These are phyloP conservation scores for Brachyptera putata DNA, from an alignment of 2,888 invertebrate species.

Conservation along the genomic window DNA sequence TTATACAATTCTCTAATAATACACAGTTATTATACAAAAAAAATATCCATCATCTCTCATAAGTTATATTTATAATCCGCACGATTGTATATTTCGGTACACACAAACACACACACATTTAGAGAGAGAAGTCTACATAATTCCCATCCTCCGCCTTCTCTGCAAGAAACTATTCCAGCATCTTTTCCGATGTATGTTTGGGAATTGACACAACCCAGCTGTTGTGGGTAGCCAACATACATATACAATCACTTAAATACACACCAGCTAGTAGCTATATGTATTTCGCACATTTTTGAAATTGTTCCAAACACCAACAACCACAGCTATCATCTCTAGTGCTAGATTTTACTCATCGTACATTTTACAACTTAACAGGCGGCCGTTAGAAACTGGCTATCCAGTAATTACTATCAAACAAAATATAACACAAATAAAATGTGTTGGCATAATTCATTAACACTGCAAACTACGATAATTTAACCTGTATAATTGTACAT, in stretches of 20 bases:
- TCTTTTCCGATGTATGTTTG: neutral
- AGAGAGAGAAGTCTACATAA: neutral
- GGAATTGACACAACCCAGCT: constrained; percentile 7
- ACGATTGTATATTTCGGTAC: too few relatives aligned
- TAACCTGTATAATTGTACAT: neutral
- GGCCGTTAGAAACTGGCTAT: neutral
- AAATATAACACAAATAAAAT: neutral
- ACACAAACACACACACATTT: neutral
- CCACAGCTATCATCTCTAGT: neutral
- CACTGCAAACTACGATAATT: neutral
- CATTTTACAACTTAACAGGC: constrained; percentile 2
- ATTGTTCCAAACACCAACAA: constrained; percentile 23
- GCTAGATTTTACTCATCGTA: constrained; percentile 5
- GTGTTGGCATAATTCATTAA: neutral
- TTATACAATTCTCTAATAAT: too few relatives aligned
- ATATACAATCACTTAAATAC: constrained; percentile 26
- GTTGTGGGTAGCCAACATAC: constrained; percentile 4
- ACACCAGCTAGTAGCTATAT: constrained; percentile 18
- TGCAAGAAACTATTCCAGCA: neutral
- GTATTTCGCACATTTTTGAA: constrained; percentile 22
- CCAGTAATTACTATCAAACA: neutral
- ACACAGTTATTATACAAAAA: too few relatives aligned
- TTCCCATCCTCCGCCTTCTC: too few relatives aligned
- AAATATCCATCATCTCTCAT: too few relatives aligned
- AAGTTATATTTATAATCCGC: too few relatives aligned